Base-by-base conservation (phyloP, 1,140 invertebrate genomes). In the Rhopalosiphum maidis region DNA sequence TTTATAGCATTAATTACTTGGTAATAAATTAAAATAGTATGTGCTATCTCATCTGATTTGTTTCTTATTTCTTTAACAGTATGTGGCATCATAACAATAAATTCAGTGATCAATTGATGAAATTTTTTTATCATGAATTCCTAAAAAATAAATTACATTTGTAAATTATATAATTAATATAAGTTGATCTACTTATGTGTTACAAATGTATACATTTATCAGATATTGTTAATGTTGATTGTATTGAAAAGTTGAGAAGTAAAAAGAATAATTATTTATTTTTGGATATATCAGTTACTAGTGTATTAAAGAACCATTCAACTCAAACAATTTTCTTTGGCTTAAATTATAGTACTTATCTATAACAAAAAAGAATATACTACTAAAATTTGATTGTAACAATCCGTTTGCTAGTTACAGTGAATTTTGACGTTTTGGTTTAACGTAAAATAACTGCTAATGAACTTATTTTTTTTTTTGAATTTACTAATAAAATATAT, bases 61-160 rank as follows among this genome's bases (percentile, higher is more conserved):
- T 97, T 97, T 85, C 97, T 95, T 86, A 98, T 95, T 95, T 98
- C 98, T 95, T 98, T 98, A 0, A 97, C 96, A 95, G 99, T 99
- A 55, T 98, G 96, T 60, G 99, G 98, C 98, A 99, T 98, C 60
- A 98, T 96, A 88, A 98, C 97, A 92, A 99, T 98, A 94, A 99
- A 99, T 95, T 99, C 98, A 1, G 98, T 98, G 86, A 99, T 96
- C 3, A 99, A 95, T 23, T 96, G 96, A 95, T 99, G 99, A 60
- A 99, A 96, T 90, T 98, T 96, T 83, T 97, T 89, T 94, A 98
- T 95, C 94, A 98, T 98, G 95, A 98, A 99, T 95, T 96, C 96
- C 95, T 96, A 94, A 41, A 94, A 94, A 94, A 77, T 60, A 9
- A 60, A n/a, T n/a, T 77, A 5, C 4, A 11, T 77, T 77, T n/a